Evolutionary conservation across 1,140 invertebrate genomes (phyloP).

Genomic region (Drosophila nikananu): DNA sequence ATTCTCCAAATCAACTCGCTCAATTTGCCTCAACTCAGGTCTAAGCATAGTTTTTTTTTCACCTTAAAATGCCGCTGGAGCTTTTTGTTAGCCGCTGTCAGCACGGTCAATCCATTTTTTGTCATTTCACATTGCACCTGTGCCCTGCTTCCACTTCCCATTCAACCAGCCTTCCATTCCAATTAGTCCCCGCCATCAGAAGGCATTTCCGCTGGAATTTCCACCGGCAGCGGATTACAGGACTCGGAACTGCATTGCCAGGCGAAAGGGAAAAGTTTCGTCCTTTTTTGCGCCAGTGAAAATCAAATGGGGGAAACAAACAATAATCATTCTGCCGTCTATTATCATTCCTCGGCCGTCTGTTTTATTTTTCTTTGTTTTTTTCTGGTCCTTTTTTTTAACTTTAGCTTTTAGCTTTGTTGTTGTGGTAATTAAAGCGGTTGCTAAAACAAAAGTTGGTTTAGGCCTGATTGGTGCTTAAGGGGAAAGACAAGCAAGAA

Average conservation of each 20-base stretch:
- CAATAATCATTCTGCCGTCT: slow-evolving; percentile 55
- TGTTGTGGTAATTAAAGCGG: slow-evolving; percentile 38
- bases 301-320: slow-evolving; percentile 42
- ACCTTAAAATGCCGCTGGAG: slow-evolving; percentile 4
- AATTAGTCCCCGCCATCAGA: slow-evolving; percentile 66
- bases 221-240: slow-evolving; percentile 8
- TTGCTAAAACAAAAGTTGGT: slow-evolving; percentile 32
- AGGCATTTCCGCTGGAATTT: slow-evolving; percentile 73
- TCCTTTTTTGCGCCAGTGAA: slow-evolving; percentile 54
- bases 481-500: background rate
- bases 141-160: background rate
- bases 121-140: slow-evolving; percentile 69
- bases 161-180: slow-evolving; percentile 22
- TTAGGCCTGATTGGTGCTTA: slow-evolving; percentile 1
- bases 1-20: slow-evolving; percentile 37
- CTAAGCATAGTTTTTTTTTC: slow-evolving; percentile 27
- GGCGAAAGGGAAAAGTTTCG: slow-evolving; percentile 54
- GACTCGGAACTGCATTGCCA: slow-evolving; percentile 24
- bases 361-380: slow-evolving; percentile 18
- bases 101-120: slow-evolving; percentile 56
- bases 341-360: slow-evolving; percentile 30
- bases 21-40: slow-evolving; percentile 40
- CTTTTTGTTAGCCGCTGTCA: slow-evolving; percentile 12
- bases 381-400: slow-evolving; percentile 15
- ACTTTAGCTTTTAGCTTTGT: slow-evolving; percentile 21